Conservation (phyloP, 2,888 invertebrate species). For the Eupithecia insigniata region DNA sequence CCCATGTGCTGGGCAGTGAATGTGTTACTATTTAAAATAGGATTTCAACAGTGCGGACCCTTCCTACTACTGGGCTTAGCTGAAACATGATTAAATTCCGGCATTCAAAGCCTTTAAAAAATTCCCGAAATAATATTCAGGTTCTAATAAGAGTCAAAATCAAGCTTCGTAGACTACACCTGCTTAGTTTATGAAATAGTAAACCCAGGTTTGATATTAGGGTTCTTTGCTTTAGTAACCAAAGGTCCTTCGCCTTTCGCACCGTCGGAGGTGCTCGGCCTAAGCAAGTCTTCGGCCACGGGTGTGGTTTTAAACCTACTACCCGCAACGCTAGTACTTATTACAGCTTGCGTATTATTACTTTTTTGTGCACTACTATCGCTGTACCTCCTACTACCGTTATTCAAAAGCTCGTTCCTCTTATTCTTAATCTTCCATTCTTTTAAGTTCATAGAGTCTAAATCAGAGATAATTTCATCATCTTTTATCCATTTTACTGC, state of each 20-base stretch:
- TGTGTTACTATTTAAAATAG: not conserved
- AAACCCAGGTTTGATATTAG: conserved; percentile 70
- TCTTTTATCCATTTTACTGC: conserved; percentile 64
- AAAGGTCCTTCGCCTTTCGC: conserved; percentile 55
- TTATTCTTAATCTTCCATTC: conserved; percentile 58
- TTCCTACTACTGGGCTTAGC: not conserved
- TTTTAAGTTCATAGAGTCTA: conserved; percentile 64
- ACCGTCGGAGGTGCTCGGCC: conserved; percentile 61
- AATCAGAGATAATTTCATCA: conserved; percentile 54
- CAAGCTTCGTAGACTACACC: not conserved
- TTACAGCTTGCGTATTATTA: conserved; percentile 52
- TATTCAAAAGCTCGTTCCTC: conserved; percentile 67
- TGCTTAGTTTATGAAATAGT: conserved; percentile 60
- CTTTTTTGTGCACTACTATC: conserved; percentile 73
- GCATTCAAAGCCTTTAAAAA: not conserved
- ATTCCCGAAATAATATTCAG: not conserved
- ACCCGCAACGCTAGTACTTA: conserved; percentile 48
- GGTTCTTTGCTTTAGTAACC: conserved; percentile 70
- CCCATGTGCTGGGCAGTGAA: not conserved
- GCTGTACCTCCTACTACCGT: conserved; percentile 71
- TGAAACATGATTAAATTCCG: not conserved
- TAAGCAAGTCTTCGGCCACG: conserved; percentile 66
- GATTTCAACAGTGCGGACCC: not conserved
- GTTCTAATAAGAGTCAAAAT: not conserved
- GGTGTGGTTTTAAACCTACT: conserved; percentile 77